Conservation (phyloP, 2,888 invertebrate genomes). For the Sthenelais limicola region DNA sequence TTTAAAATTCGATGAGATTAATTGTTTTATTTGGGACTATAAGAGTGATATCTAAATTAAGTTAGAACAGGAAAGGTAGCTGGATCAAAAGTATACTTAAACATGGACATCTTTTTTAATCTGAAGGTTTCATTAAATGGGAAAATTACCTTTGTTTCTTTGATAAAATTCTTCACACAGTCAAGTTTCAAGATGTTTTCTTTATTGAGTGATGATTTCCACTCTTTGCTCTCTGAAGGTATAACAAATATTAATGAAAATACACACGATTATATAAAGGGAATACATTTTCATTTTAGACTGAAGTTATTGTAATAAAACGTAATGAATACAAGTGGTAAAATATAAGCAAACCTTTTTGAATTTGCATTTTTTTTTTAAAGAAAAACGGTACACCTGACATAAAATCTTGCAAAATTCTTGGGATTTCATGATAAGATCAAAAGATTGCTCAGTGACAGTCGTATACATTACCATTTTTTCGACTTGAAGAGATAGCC, state of each 20-base stretch:
- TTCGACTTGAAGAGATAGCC: slow-evolving; percentile 13
- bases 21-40: no score
- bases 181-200: slow-evolving; percentile 14
- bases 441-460: background rate
- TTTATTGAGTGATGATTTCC: slow-evolving; percentile 23
- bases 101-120: no score
- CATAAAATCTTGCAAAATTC: background rate
- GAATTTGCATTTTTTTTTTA: no score
- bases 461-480: slow-evolving; percentile 10
- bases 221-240: slow-evolving; percentile 29
- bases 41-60: no score
- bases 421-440: background rate
- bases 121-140: background rate
- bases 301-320: no score
- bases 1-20: no score
- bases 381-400: no score
- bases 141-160: slow-evolving; percentile 5
- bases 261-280: background rate
- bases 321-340: no score
- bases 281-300: background rate
- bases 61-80: no score
- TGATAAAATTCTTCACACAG: slow-evolving; percentile 29
- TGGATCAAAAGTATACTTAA: no score
- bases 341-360: no score
- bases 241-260: background rate